These are phyloP conservation scores for Saturnia japonica DNA, from an alignment of 2,888 invertebrate genomes.

Conservation along the genomic window DNA sequence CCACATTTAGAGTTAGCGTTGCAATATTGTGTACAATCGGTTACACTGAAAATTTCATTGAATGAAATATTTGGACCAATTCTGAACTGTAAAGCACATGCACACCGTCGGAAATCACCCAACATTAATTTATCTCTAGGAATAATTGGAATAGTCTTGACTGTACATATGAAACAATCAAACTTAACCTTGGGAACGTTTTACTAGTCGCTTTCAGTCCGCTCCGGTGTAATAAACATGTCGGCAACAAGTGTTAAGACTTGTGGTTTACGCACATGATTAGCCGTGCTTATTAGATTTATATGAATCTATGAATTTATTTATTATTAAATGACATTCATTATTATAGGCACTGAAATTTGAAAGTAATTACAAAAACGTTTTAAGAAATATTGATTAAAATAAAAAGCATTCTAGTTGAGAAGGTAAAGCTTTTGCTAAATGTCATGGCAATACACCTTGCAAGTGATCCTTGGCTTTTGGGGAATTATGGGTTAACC, in stretches of 20 bases:
- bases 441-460: background rate
- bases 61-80: slow-evolving; percentile 17
- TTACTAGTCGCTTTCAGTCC: slow-evolving; percentile 63
- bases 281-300: slow-evolving; percentile 29
- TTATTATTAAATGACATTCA: background rate
- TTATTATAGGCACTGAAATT: background rate
- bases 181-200: slow-evolving; percentile 69
- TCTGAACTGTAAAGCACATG: slow-evolving; percentile 25
- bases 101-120: slow-evolving; percentile 27
- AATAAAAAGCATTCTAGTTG: background rate
- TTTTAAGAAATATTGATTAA: background rate
- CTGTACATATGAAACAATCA: slow-evolving; percentile 61
- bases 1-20: slow-evolving; percentile 54
- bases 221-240: slow-evolving; percentile 61
- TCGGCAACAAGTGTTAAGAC: slow-evolving; percentile 64
- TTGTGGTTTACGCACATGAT: slow-evolving; percentile 50
- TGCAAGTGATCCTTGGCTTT: background rate
- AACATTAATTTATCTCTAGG: slow-evolving; percentile 25
- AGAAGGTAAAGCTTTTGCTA: background rate
- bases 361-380: background rate
- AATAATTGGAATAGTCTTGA: slow-evolving; percentile 37
- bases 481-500: background rate
- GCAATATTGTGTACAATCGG: slow-evolving; percentile 41
- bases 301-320: slow-evolving; percentile 1
- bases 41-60: slow-evolving; percentile 34